phyloP scores from a whole-genome alignment of 2,888 invertebrate species.

The Gastrophysa polygoni region DNA sequence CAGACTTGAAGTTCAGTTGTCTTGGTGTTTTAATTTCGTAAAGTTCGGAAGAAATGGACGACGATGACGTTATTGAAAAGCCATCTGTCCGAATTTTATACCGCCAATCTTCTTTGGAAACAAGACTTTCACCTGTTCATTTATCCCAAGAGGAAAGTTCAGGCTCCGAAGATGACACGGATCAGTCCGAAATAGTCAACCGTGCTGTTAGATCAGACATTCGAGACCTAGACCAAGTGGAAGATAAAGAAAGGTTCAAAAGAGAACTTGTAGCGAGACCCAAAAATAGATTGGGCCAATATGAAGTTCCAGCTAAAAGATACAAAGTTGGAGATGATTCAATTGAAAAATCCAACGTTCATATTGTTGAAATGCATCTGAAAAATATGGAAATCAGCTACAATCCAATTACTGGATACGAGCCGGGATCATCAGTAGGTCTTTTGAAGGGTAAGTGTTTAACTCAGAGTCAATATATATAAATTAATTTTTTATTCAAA shows the following conservation, averaged over 20 bases:
- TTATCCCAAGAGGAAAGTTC: slow-evolving; percentile 37
- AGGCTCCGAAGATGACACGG: slow-evolving; percentile 16
- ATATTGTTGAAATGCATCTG: no score
- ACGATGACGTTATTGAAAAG: slow-evolving; percentile 42
- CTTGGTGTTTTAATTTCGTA: not conserved
- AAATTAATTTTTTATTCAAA: not conserved
- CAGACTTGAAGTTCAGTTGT: not conserved
- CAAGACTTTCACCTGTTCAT: slow-evolving; percentile 43
- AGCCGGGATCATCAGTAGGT: not conserved
- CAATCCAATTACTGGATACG: not conserved
- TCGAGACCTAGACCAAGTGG: not conserved
- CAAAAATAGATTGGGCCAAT: not conserved
- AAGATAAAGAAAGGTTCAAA: not conserved
- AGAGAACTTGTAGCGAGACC: not conserved
- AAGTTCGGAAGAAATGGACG: slow-evolving; percentile 26
- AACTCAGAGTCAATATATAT: not conserved
- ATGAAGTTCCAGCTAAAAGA: not conserved
- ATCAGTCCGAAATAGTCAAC: slow-evolving; percentile 23
- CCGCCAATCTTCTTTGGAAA: slow-evolving; percentile 50
- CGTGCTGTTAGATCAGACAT: slow-evolving; percentile 16
- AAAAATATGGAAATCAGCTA: no score
- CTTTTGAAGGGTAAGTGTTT: slow-evolving; percentile 4
- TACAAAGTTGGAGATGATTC: no score
- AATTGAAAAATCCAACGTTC: no score
- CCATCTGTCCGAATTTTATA: slow-evolving; percentile 45